These are phyloP conservation scores for Drosophila arawakana DNA, from an alignment of 1,140 invertebrate genomes.

Conservation along the genomic window DNA sequence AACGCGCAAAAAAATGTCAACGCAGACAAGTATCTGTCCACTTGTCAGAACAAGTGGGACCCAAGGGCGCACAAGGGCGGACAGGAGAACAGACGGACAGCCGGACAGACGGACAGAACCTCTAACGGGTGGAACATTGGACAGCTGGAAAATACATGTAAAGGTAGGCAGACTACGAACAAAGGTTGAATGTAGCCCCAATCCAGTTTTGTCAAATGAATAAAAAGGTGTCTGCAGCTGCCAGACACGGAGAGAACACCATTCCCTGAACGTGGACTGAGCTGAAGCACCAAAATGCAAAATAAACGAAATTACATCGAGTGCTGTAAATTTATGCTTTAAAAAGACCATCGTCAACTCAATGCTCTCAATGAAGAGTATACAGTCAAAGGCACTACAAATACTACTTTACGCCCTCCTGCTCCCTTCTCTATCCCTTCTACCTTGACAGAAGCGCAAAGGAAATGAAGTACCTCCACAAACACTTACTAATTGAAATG, in stretches of 20 bases:
- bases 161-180: background rate
- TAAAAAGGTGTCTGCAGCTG: constrained; percentile 55
- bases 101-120: background rate
- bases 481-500: constrained; percentile 61
- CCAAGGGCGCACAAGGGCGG: constrained; percentile 25
- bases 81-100: constrained; percentile 40
- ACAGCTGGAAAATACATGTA: background rate
- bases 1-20: constrained; percentile 47
- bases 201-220: constrained; percentile 66
- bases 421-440: background rate
- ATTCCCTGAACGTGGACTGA: constrained; percentile 7
- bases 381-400: constrained; percentile 43
- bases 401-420: background rate
- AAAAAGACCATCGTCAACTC: constrained; percentile 29
- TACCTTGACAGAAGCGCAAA: background rate
- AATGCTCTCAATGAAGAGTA: background rate
- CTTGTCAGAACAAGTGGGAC: constrained; percentile 21
- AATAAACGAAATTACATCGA: constrained; percentile 49
- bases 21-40: constrained; percentile 40
- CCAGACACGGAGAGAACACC: constrained; percentile 36
- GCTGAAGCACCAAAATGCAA: constrained; percentile 19
- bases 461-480: constrained; percentile 33
- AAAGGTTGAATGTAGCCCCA: constrained; percentile 12
- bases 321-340: constrained; percentile 39
- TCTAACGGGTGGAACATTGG: background rate